Evolutionary conservation across 92 coral and sea anemone species (phyloP), one percentile per base, ranked within the genome.

Genomic region (Phenganax marumi): DNA sequence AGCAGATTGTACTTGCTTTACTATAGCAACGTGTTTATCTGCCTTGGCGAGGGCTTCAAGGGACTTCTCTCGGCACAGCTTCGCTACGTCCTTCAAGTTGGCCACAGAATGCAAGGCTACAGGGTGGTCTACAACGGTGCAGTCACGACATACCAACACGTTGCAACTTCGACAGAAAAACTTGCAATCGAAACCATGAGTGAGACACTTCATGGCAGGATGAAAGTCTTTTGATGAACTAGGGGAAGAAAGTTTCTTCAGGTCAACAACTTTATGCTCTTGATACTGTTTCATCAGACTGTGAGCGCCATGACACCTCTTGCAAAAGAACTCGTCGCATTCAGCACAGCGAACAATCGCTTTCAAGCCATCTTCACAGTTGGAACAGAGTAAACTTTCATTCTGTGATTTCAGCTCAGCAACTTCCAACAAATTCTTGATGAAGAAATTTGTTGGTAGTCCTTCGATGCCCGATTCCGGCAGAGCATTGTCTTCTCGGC

Each of bases 381-480:
- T 76, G 21, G 81, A 54, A 56, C 81, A 76, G 12, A 25, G 68
- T n/a, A 62, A 18, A 13, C 64, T 76, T 76, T 76, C 81, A 39
- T 54, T 76, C 53, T 56, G 23, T 10, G 81, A 54, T 57, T 21
- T 76, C 52, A 76, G 25, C 43, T 76, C 81, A 14, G 50, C 68
- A 21, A 76, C 81, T 25, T 76, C 81, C 81, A 76, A 24, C 81
- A 76, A 54, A 56, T 76, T 76, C 81, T 76, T 76, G 48, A 76
- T 76, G n/a, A 76, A 76, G 52, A 76, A 76, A 56, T 76, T 76
- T 16, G 81, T 76, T 39, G 81, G 81, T 56, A 76, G 19, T 43
- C 81, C 81, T 55, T 76, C 81, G 33, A 76, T 50, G 7, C 81
- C 68, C 22, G 62, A 58, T 47, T 50, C 39, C 19, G 68, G 69